Conservation (phyloP, 1,140 invertebrate species). For the Trichonephila inaurata region DNA sequence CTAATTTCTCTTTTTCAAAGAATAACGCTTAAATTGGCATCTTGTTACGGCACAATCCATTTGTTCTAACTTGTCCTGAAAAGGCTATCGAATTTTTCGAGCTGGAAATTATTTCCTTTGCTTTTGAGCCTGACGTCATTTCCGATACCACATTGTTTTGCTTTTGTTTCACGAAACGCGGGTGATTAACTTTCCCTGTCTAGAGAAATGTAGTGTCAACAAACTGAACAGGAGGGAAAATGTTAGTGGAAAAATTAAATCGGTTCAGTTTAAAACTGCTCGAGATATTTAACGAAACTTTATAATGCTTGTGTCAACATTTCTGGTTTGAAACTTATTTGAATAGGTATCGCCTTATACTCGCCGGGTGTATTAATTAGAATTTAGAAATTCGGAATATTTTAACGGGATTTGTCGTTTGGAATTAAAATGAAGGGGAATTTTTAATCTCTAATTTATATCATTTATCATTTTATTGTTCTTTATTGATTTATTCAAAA, state of each 20-base stretch:
- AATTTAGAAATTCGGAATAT: neutral
- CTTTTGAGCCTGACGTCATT: neutral
- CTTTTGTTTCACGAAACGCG: neutral
- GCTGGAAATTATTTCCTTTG: slow-evolving; percentile 5
- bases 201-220: slow-evolving; percentile 29
- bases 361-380: neutral
- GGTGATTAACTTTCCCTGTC: slow-evolving; percentile 22
- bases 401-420: neutral
- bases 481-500: too few relatives aligned
- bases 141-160: slow-evolving; percentile 9
- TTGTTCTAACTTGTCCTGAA: slow-evolving; percentile 45
- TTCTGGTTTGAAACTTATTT: neutral
- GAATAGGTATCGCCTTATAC: neutral
- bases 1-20: slow-evolving; percentile 59
- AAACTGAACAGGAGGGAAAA: neutral
- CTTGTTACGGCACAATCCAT: slow-evolving; percentile 57
- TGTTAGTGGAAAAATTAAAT: neutral
- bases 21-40: slow-evolving; percentile 54
- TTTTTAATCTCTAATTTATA: neutral
- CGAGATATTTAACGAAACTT: slow-evolving; percentile 40
- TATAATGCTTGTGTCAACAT: slow-evolving; percentile 40
- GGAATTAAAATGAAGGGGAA: neutral
- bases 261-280: neutral
- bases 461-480: neutral
- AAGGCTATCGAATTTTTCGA: slow-evolving; percentile 60